Evolutionary conservation across 2,888 invertebrate genomes (phyloP), one percentile per base, ranked within the genome.

Genomic region (Gibbula magus): DNA sequence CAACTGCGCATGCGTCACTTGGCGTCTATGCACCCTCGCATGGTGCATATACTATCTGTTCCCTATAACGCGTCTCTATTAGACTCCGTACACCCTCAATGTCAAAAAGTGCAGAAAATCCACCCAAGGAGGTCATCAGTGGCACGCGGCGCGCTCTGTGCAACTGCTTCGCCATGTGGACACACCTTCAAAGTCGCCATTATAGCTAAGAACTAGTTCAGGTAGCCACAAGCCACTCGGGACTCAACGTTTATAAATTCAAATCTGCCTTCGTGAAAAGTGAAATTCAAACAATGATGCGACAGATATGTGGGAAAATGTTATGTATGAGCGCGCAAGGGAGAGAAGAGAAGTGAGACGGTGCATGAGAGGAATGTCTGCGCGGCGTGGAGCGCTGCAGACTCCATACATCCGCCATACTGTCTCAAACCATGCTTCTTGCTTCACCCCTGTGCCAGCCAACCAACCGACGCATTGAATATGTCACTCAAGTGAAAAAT

Each of bases 401-500:
- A 45, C 45, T 45, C 45, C 45, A 45, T 45, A 45, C 45, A 70
- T 70, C 70, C 32, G 70, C 70, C 39, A 70, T 70, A 70, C 70
- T 70, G 70, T 39, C 32, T 70, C 35, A 39, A 32, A 13, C 35
- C 70, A 70, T 35, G 70, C 70, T 70, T 70, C 35, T 35, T 22
- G 8, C 16, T 56, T 39, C 32, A 70, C 70, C 70, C 45, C 39
- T 39, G 35, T 70, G 70, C 35, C 70, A 70, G 70, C 39, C 70
- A 35, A 35, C 70, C 45, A 13, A 45, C 45, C 45, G 45, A 45
- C 5, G 35, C 70, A 70, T 35, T 35, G 70, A 70, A 70, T 35
- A 70, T 35, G 70, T 70, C 70, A 70, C 70, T 70, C 70, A 70
- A 70, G 32, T 70, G 70, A 70, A 70, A 70, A 70, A 39, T 70